phyloP scores from a whole-genome alignment of 2,113 vertebrate species.

The Hyaena hyaena region DNA sequence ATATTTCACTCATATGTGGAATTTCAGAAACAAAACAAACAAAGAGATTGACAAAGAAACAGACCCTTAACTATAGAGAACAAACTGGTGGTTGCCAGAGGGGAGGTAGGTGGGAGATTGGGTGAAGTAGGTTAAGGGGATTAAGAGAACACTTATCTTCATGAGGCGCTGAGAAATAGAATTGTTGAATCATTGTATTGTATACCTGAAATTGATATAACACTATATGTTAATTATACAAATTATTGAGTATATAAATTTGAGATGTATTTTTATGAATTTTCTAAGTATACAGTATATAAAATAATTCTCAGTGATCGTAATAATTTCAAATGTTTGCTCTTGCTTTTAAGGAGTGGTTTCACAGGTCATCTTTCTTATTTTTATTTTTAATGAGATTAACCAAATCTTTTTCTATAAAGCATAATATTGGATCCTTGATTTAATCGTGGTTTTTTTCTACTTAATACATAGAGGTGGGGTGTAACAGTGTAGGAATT shows the following conservation, averaged over 20 bases:
- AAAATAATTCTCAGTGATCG: neutral
- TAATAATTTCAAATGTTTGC: neutral
- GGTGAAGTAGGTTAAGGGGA: neutral
- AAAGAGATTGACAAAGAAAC: neutral
- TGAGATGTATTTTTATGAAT: conserved; percentile 7
- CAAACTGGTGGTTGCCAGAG: neutral
- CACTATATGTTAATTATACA: neutral
- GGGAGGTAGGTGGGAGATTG: neutral
- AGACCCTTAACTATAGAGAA: neutral
- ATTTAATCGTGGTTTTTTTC: neutral
- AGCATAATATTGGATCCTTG: neutral
- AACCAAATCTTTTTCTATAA: neutral
- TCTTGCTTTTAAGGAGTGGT: neutral
- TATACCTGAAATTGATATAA: neutral
- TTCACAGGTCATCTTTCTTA: neutral
- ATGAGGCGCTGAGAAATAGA: neutral
- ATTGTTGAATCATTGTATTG: neutral
- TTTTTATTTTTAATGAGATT: conserved; percentile 14
- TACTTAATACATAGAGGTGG: neutral
- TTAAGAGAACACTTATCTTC: neutral
- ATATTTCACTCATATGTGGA: neutral
- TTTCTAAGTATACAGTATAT: neutral
- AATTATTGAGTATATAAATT: neutral
- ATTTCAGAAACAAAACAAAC: neutral
- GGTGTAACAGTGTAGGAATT: neutral